A percentile compares a stretch with the other conserved stretches of the same genome.
Conservation (phyloP, 2,113 vertebrate genomes). For the Vulpes lagopus region DNA sequence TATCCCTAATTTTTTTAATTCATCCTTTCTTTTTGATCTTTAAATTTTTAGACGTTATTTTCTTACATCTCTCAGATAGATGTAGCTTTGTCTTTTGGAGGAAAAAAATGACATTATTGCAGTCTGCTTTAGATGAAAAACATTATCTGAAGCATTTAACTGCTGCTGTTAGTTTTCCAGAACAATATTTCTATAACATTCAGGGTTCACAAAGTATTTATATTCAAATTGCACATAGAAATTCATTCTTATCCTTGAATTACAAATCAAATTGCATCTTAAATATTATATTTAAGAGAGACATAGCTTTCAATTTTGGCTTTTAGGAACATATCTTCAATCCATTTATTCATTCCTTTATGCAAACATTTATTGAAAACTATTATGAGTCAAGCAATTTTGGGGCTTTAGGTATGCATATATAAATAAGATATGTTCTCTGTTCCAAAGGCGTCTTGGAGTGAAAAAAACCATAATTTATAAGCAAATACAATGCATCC, state of each 20-base stretch:
- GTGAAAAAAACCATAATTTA: neutral
- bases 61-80: neutral
- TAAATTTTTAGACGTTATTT: slow-evolving; percentile 58
- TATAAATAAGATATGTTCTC: neutral
- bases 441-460: neutral
- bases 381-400: slow-evolving; percentile 2
- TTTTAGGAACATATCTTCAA: slow-evolving; percentile 45
- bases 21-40: slow-evolving; percentile 31
- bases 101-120: neutral
- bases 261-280: slow-evolving; percentile 52
- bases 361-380: slow-evolving; percentile 7
- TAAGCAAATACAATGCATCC: neutral
- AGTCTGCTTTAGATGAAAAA: slow-evolving; percentile 62
- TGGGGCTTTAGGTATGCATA: neutral
- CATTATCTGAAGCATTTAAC: slow-evolving; percentile 28
- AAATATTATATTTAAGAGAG: slow-evolving; percentile 58
- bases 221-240: slow-evolving; percentile 63
- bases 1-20: neutral
- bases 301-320: slow-evolving; percentile 35
- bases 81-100: slow-evolving; percentile 50
- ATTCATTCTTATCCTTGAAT: slow-evolving; percentile 41
- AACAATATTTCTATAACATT: slow-evolving; percentile 59
- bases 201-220: slow-evolving; percentile 46
- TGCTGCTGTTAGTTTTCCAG: slow-evolving; percentile 64
- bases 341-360: slow-evolving; percentile 27